Evolutionary conservation across 2,888 invertebrate species (phyloP).

Genomic region (Megaustenia siamemsis): DNA sequence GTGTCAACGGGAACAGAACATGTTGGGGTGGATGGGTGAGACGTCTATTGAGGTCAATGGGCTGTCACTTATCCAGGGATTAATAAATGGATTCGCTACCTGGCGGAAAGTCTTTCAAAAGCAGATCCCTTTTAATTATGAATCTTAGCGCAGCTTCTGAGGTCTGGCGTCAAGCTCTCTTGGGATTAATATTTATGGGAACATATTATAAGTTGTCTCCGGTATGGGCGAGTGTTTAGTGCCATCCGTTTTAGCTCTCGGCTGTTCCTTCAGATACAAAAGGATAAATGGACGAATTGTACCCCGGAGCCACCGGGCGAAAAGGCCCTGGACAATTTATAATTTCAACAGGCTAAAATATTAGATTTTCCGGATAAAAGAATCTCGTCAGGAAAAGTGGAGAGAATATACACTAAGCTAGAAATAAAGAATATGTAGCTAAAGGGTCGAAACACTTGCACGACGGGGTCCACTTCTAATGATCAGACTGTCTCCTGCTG

Average conservation of each 20-base stretch:
- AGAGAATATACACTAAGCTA: slow-evolving; percentile 8
- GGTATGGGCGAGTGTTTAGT: neutral
- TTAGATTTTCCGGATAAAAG: neutral
- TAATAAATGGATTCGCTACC: neutral
- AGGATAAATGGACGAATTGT: neutral
- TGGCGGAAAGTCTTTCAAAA: neutral
- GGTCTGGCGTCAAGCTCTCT: neutral
- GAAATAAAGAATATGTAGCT: no score
- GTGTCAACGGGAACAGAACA: neutral
- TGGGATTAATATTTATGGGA: neutral
- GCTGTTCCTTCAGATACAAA: neutral
- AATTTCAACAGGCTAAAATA: neutral
- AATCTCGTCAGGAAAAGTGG: neutral
- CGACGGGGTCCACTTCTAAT: no score
- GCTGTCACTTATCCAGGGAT: neutral
- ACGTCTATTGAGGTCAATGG: neutral
- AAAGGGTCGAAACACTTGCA: no score
- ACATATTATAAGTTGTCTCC: neutral
- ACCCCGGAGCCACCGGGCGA: neutral
- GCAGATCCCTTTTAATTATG: neutral
- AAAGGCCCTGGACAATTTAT: neutral
- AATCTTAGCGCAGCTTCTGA: neutral
- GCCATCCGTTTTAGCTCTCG: neutral
- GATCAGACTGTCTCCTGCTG: no score
- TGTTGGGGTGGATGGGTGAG: neutral